These are phyloP conservation scores for Pinna nobilis DNA, from an alignment of 1,140 invertebrate genomes.

Conservation along the genomic window DNA sequence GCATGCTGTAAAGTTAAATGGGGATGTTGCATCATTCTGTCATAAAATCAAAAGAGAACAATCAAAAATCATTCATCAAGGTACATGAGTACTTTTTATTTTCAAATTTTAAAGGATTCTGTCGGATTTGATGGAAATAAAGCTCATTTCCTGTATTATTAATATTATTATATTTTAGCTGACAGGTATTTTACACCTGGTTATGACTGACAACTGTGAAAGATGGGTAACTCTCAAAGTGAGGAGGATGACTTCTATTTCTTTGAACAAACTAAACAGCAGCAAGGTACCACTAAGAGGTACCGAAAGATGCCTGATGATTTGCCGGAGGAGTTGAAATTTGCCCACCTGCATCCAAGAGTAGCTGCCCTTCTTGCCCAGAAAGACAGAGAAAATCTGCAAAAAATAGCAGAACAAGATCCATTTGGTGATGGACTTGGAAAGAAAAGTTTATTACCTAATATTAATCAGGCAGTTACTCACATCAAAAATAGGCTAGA, in stretches of 20 bases:
- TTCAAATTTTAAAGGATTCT: no score
- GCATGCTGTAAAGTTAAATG: no score
- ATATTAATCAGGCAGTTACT: conserved; percentile 67
- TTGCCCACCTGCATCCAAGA: conserved; percentile 71
- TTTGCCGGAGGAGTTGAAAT: conserved; percentile 68
- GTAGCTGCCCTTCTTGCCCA: conserved; percentile 67
- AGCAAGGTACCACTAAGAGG: conserved; percentile 51
- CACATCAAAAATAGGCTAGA: conserved; percentile 65
- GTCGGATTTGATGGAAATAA: no score
- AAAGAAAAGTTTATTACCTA: conserved; percentile 68
- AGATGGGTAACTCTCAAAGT: conserved; percentile 12
- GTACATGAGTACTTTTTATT: no score
- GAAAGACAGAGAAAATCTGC: conserved; percentile 65
- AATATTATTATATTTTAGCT: no score
- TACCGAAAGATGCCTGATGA: conserved; percentile 70
- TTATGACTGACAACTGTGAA: background rate
- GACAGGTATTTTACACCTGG: background rate
- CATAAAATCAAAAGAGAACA: no score
- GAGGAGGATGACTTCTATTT: conserved; percentile 46
- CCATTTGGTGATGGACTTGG: conserved; percentile 64
- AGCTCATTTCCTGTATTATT: no score
- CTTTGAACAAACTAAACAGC: conserved; percentile 43
- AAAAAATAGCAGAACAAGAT: conserved; percentile 60
- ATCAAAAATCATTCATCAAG: no score
- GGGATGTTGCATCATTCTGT: background rate